These are phyloP conservation scores for Lophura nycthemera DNA, from an alignment of 2,113 vertebrate species.

Conservation along the genomic window DNA sequence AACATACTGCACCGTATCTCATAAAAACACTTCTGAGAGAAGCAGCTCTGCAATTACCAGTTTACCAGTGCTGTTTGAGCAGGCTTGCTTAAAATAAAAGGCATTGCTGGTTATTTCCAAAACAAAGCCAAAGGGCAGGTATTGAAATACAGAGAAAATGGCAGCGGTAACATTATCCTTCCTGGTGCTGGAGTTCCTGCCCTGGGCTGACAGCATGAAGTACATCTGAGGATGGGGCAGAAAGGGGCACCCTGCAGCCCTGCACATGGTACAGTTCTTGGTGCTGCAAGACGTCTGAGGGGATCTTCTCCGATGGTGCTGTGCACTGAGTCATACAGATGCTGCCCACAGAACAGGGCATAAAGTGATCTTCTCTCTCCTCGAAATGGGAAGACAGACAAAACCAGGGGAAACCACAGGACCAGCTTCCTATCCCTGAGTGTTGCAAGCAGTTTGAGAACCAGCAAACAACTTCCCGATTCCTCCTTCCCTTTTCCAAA, in stretches of 20 bases:
- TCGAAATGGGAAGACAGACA: not conserved
- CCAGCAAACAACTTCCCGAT: not conserved
- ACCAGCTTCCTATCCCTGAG: not conserved
- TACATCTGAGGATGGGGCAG: not conserved
- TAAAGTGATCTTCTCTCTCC: not conserved
- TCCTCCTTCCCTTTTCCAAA: not conserved
- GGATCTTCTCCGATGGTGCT: not conserved
- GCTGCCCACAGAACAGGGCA: not conserved
- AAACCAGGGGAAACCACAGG: not conserved
- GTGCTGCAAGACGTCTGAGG: not conserved
- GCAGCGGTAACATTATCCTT: not conserved
- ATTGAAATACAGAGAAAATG: not conserved
- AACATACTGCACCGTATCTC: not conserved
- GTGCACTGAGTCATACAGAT: not conserved
- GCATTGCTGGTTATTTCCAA: not conserved
- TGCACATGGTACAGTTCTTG: rapidly evolving
- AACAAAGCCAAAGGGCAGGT: not conserved
- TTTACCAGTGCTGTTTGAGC: not conserved
- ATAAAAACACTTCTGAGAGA: not conserved
- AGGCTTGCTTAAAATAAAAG: not conserved
- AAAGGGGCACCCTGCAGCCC: not conserved
- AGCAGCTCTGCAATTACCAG: not conserved
- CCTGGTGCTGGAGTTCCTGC: not conserved
- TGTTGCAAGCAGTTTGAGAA: not conserved
- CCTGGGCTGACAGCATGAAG: not conserved